Evolutionary conservation across 92 coral and sea anemone genomes (phyloP).

Genomic region (Zoanthus sansibaricus): DNA sequence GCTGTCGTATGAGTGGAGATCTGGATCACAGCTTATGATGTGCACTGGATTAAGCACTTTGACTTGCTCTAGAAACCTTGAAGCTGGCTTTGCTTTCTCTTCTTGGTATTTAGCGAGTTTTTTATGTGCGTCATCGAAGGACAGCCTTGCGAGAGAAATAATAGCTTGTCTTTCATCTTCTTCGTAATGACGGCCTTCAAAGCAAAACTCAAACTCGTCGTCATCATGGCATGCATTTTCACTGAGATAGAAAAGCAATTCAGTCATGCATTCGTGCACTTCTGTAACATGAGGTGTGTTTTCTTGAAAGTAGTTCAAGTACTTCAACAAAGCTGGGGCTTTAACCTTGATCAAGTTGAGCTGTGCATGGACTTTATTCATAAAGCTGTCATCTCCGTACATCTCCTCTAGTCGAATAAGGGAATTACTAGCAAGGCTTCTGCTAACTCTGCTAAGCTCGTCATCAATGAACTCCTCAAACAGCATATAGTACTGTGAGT

Average conservation of each 20-base stretch:
- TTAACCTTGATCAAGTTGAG: conserved; percentile 43
- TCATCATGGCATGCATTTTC: conserved; percentile 29
- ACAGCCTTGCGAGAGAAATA: neutral
- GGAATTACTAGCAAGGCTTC: conserved; percentile 51
- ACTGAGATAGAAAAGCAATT: conserved; percentile 13
- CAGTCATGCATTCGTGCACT: neutral
- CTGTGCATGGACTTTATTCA: conserved; percentile 58
- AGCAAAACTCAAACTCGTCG: conserved; percentile 34
- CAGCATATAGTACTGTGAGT: conserved; percentile 41
- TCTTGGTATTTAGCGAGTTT: conserved; percentile 17
- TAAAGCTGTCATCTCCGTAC: conserved; percentile 40
- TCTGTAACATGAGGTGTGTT: neutral
- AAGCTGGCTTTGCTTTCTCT: conserved; percentile 26
- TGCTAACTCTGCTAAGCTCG: conserved; percentile 34
- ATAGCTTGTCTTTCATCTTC: neutral
- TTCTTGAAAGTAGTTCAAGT: conserved; percentile 43
- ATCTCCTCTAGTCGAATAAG: conserved; percentile 54
- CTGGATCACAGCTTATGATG: neutral
- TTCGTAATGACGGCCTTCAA: conserved; percentile 25
- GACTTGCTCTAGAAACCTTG: conserved; percentile 21
- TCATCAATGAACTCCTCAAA: conserved; percentile 46
- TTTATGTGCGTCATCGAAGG: conserved; percentile 14
- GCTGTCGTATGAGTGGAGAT: conserved; percentile 34
- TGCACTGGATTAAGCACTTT: conserved; percentile 2
- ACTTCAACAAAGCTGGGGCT: conserved; percentile 38